Percentiles rank a stretch among this genome's conserved stretches.
phyloP scores from a whole-genome alignment of 2,888 invertebrate genomes.

The Sphecodes monilicornis region DNA sequence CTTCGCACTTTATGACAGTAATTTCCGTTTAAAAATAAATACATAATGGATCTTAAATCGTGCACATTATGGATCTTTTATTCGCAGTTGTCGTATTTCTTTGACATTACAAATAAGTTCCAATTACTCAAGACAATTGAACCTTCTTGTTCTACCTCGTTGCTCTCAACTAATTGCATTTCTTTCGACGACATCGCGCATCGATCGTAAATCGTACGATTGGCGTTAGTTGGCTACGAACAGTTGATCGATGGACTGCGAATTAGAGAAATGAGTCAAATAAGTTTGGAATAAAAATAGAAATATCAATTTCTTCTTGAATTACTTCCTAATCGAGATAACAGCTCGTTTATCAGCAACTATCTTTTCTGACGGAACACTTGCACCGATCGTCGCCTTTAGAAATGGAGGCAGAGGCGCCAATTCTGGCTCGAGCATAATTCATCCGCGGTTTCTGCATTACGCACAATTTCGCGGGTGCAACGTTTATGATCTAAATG shows the following conservation, averaged over 20 bases:
- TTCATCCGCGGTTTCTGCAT: constrained; percentile 26
- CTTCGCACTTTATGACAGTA: background rate
- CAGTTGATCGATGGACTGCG: background rate
- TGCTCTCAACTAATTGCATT: constrained; percentile 1
- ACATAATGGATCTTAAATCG: background rate
- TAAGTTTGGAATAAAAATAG: background rate
- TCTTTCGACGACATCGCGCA: background rate
- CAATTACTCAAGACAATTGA: constrained; percentile 8
- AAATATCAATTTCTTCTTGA: background rate
- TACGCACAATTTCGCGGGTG: constrained; percentile 20
- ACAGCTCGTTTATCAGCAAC: background rate
- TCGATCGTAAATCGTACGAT: background rate
- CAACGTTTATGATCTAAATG: constrained; percentile 33
- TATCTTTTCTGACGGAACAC: background rate
- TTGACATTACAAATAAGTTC: background rate
- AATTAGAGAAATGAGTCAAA: background rate
- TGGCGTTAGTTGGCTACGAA: background rate
- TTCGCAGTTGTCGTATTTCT: background rate
- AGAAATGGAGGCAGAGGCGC: background rate
- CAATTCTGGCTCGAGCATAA: constrained; percentile 1
- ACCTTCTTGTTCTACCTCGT: background rate
- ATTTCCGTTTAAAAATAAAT: background rate
- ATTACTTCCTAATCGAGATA: no score
- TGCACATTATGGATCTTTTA: background rate
- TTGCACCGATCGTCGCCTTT: background rate